Base-by-base conservation (phyloP, 2,888 invertebrate genomes). In the Druceiella hillmani region DNA sequence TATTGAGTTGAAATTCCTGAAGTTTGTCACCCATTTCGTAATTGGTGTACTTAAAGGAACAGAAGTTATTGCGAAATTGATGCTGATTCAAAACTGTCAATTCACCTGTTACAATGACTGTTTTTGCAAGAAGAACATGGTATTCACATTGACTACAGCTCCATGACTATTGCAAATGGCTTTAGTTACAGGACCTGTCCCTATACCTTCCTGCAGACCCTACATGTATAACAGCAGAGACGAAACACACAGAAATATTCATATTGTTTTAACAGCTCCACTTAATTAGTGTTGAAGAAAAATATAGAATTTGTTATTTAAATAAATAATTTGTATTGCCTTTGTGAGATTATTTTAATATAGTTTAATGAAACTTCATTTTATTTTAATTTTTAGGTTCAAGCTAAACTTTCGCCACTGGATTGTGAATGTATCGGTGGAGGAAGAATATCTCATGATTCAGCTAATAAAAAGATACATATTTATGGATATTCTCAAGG, bases 401-500 rank as follows among this genome's bases (percentile, higher is more conserved):
- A 67, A 52, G 58, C 55, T 40, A 61, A 58, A 39, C 56, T 69
- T 1, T 42, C 68, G 22, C 69, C 75, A 16, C 57, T 86, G 40
- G 81, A 84, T 41, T 81, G 83, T 44, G 85, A 92, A 55, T 91
- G 93, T 48, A 62, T 91, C 9, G 97, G 97, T 3, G 97, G 97
- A 12, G 97, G 97, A 9, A 76, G 94, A 54, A 95, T 98, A 53
- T 77, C 83, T 20, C 92, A 93, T 62, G 81, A 88, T 40, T 71
- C 87, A 0, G 75, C 74, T 4, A 74, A 76, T 29, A 92, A 90
- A 56, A 79, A 76, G 46, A 76, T 97, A 28, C 81, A 85, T 55
- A 87, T 98, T 43, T 97, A 89, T 62, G 97, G 97, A 14, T 93
- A 94, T 59, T 97, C 97, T 3, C 73, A 88, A 76, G 87, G 89